Evolutionary conservation across 2,113 vertebrate genomes (phyloP), one percentile per base, ranked within the genome.

Genomic region (Bungarus multicinctus): DNA sequence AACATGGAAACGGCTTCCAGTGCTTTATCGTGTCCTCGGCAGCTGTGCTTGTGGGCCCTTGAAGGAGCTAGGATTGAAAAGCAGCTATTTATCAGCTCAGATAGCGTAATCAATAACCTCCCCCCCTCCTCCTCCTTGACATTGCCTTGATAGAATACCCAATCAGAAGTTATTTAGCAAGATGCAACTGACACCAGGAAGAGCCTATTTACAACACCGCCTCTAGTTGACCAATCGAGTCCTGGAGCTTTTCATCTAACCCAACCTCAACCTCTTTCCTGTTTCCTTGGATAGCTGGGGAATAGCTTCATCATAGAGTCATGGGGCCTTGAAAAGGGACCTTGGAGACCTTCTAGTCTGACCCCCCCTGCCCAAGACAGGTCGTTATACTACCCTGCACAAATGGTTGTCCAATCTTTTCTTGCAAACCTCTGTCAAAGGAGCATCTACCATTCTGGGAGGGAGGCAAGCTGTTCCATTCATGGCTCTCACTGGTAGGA

Each of bases 91-190:
- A 95, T 93, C 94, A 91, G 91, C 89, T 57, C 91, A 34, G 22
- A 30, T 87, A 96, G 92, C 60, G 52, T 0, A 0, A 89, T 87
- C 91, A 90, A 34, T 69, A 23, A 91, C 90, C 53, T 96, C 94
- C 87, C 92, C 20, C 8, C 93, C 91, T 9, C 23, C 27, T 10
- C 93, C 91, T 94, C 93, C 94, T 34, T 91, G 95, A 94, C 94
- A 30, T 0, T 0, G 90, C 25, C 0, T 0, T 93, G 92, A 95
- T 91, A 90, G 89, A 96, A 54, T 81, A 93, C 91, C 89, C 91
- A 90, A 60, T 95, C 1, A 0, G 52, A 91, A 9, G 64, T 30
- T 92, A 89, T 88, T 94, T 87, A 94, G 60, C 87, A 85, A 94
- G 10, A 10, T n/a, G 81, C 34, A 43, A 87, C 16, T 5, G 30